phyloP scores from a whole-genome alignment of 2,888 invertebrate genomes.

The Erpobdella octoculata region DNA sequence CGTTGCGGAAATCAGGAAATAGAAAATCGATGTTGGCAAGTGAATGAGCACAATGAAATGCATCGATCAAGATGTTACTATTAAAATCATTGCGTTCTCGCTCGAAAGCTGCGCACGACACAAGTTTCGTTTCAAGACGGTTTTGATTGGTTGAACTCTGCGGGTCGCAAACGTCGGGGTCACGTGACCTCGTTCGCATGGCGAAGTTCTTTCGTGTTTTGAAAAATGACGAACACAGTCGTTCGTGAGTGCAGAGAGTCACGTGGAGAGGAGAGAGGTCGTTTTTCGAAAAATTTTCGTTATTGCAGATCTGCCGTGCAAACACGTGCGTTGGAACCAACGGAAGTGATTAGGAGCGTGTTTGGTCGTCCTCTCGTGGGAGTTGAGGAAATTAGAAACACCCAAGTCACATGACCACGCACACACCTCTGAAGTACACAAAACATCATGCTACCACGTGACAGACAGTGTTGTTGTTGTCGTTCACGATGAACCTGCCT shows the following conservation, averaged over 20 bases:
- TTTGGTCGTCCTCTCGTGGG: not conserved
- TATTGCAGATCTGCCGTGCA: not conserved
- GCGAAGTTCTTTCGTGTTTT: not conserved
- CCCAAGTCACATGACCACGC: too few relatives aligned
- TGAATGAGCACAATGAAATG: too few relatives aligned
- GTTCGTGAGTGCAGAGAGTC: too few relatives aligned
- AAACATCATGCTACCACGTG: too few relatives aligned
- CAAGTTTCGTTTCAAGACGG: not conserved
- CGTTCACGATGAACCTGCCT: too few relatives aligned
- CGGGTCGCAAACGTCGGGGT: not conserved
- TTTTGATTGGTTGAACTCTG: not conserved
- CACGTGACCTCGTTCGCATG: not conserved
- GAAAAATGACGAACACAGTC: too few relatives aligned
- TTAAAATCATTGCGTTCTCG: too few relatives aligned
- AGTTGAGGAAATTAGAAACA: too few relatives aligned
- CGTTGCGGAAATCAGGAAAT: not conserved
- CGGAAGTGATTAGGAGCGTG: conserved; percentile 13
- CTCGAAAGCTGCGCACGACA: not conserved
- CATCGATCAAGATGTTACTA: too few relatives aligned
- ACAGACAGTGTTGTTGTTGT: too few relatives aligned
- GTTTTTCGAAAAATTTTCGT: not conserved
- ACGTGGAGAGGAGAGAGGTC: too few relatives aligned
- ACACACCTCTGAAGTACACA: too few relatives aligned
- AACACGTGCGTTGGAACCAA: not conserved
- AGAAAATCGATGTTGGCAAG: conserved; percentile 1